Percentiles rank a stretch among this genome's conserved stretches.
These are phyloP conservation scores for Stomatorhinus ivindoensis DNA, from an alignment of 2,113 vertebrate species.

Conservation along the genomic window DNA sequence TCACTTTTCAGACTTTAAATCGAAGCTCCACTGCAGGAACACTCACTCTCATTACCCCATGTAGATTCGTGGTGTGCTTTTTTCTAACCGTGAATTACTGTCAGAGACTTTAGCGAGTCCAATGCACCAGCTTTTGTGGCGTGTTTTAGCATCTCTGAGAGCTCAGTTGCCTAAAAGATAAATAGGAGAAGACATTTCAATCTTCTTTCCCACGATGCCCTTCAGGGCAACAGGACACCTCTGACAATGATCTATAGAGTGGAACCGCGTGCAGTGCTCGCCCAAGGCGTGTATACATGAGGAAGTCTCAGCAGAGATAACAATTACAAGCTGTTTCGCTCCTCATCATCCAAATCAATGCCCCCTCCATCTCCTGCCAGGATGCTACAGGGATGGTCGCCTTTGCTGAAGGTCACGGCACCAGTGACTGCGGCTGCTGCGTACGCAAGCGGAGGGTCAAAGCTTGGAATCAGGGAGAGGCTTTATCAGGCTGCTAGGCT, in stretches of 20 bases:
- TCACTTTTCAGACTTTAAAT: constrained; percentile 19
- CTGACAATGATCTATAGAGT: constrained; percentile 38
- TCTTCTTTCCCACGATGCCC: constrained; percentile 32
- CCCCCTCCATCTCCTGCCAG: background rate
- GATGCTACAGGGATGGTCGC: constrained; percentile 6
- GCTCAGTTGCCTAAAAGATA: constrained; percentile 23
- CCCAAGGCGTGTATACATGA: constrained; percentile 16
- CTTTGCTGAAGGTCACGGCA: constrained; percentile 13
- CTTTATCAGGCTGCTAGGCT: background rate
- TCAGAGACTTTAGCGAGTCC: background rate
- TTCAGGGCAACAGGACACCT: constrained; percentile 26
- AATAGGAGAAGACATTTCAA: constrained; percentile 42
- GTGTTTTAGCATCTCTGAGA: constrained; percentile 15
- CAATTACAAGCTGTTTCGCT: constrained; percentile 8
- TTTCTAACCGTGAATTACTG: constrained; percentile 5
- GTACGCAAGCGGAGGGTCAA: background rate
- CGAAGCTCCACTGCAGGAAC: background rate
- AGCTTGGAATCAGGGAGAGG: constrained; percentile 21
- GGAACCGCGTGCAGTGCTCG: background rate
- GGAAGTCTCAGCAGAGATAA: constrained; percentile 26
- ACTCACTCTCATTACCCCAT: constrained; percentile 8
- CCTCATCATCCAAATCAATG: constrained; percentile 23
- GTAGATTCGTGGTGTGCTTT: background rate
- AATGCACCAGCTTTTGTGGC: background rate
- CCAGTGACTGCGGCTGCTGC: background rate